These are phyloP conservation scores for Leucopsar rothschildi DNA, from an alignment of 2,113 vertebrate genomes.

Conservation along the genomic window DNA sequence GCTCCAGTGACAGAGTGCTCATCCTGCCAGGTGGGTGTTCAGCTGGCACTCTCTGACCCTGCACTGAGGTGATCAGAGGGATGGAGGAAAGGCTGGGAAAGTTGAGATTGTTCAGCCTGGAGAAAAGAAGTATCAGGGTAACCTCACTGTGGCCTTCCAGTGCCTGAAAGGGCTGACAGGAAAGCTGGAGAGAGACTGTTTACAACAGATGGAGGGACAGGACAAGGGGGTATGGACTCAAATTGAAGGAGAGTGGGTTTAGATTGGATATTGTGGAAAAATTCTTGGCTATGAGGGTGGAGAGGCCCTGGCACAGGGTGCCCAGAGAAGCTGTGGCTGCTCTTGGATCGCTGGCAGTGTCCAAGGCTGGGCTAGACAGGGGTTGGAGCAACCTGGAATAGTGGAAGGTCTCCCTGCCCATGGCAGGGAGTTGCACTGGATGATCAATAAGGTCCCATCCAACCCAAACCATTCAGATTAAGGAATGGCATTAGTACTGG, in stretches of 20 bases:
- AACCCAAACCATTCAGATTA: not conserved
- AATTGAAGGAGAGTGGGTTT: not conserved
- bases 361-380: not conserved
- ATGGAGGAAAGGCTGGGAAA: not conserved
- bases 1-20: conserved; percentile 84
- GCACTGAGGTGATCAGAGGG: too few species aligned
- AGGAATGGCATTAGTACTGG: not conserved
- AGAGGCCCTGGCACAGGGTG: not conserved
- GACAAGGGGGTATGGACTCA: not conserved
- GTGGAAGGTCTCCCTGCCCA: not conserved
- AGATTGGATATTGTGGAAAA: not conserved
- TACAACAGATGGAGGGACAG: not conserved
- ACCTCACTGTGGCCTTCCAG: accelerated
- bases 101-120: not conserved
- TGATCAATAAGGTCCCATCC: not conserved
- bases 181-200: too few species aligned
- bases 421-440: not conserved
- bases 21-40: conserved; percentile 85
- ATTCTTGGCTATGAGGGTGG: not conserved
- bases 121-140: not conserved
- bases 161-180: too few species aligned
- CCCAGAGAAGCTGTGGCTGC: not conserved
- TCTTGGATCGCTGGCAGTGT: not conserved
- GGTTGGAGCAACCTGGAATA: accelerated
- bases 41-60: not conserved